Percentiles rank a stretch among this genome's conserved stretches.
These are phyloP conservation scores for Papio anubis DNA, from an alignment of 2,113 vertebrate genomes.

Conservation along the genomic window DNA sequence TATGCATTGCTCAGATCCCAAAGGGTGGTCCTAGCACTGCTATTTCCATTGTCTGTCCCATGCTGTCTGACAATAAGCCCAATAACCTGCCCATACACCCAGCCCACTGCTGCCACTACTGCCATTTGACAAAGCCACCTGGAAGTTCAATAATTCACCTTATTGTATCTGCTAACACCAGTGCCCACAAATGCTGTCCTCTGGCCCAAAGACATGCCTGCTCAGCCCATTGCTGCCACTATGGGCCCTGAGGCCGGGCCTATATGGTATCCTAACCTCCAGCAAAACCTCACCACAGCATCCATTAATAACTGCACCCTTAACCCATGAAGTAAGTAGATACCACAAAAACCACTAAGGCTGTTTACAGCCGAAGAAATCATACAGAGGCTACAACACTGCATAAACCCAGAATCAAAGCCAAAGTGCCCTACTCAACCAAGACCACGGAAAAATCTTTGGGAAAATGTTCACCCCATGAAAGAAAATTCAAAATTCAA, in stretches of 20 bases:
- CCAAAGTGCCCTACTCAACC: not conserved
- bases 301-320: not conserved
- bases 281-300: not conserved
- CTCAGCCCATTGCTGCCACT: not conserved
- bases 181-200: not conserved
- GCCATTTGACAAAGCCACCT: not conserved
- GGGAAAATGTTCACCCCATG: not conserved
- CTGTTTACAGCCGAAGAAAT: not conserved
- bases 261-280: not conserved
- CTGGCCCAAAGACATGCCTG: not conserved
- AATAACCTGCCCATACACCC: not conserved
- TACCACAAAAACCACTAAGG: not conserved
- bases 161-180: not conserved
- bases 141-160: not conserved
- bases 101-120: not conserved
- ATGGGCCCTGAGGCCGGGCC: not conserved
- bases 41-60: not conserved
- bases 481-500: not conserved
- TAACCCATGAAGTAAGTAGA: not conserved
- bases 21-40: not conserved
- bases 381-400: not conserved
- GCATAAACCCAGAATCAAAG: not conserved
- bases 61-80: not conserved
- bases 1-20: not conserved
- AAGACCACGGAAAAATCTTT: not conserved